Conservation (phyloP, 2,888 invertebrate species). For the Lottia gigantea region DNA sequence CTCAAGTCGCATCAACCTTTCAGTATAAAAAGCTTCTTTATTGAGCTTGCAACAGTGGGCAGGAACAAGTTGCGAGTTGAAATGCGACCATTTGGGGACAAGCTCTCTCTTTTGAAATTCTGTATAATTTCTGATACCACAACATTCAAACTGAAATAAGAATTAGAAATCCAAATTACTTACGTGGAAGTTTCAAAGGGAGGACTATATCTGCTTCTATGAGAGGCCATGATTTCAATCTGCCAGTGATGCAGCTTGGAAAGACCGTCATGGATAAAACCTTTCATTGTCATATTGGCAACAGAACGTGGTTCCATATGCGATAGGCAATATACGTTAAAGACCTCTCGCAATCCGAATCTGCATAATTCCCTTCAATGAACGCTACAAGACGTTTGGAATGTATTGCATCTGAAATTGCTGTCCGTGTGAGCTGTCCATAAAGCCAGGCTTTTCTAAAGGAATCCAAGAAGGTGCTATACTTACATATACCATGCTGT, state of each 20-base stretch:
- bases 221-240: too few species aligned
- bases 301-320: too few species aligned
- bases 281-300: too few species aligned
- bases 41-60: background rate
- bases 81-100: background rate
- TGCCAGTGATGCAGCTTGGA: too few species aligned
- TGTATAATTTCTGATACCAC: slow-evolving; percentile 3
- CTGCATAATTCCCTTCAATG: too few species aligned
- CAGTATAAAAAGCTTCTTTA: background rate
- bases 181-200: too few species aligned
- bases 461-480: too few species aligned
- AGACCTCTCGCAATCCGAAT: too few species aligned
- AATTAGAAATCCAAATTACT: background rate
- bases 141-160: slow-evolving; percentile 1
- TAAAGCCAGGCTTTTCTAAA: background rate
- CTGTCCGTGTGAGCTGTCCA: background rate
- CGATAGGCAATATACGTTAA: too few species aligned
- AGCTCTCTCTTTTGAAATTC: background rate
- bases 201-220: too few species aligned
- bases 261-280: too few species aligned
- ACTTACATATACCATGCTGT: slow-evolving; percentile 4
- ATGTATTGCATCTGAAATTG: background rate
- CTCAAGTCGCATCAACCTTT: background rate
- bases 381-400: too few species aligned
- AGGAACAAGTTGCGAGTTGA: background rate